phyloP scores from a whole-genome alignment of 2,113 vertebrate genomes.

The Colossoma macropomum region DNA sequence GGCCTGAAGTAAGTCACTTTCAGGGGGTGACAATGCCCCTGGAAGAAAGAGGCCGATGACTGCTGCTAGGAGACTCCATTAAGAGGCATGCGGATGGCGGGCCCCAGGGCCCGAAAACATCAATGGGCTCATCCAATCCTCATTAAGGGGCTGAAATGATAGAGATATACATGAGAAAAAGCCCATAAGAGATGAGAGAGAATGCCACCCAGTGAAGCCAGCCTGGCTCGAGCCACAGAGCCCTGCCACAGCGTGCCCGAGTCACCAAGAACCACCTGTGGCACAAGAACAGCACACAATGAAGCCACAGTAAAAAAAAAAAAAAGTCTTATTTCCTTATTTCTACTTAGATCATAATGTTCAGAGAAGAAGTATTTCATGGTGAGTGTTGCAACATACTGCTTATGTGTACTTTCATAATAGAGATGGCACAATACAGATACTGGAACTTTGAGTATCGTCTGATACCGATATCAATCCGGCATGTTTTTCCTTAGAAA shows the following conservation, averaged over 20 bases:
- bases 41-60: conserved; percentile 80
- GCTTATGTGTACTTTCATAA: neutral
- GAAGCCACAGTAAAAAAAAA: neutral
- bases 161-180: conserved; percentile 79
- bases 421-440: neutral
- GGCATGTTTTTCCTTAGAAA: too few species aligned
- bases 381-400: neutral
- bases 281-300: conserved; percentile 24
- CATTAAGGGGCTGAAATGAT: conserved; percentile 78
- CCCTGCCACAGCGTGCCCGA: conserved; percentile 1
- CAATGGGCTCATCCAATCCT: conserved; percentile 75
- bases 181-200: conserved; percentile 54
- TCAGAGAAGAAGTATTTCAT: conserved; percentile 4
- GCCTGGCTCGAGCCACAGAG: conserved; percentile 36
- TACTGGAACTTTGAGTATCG: too few species aligned
- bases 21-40: conserved; percentile 81
- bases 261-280: conserved; percentile 50
- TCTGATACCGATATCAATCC: too few species aligned
- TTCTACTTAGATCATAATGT: conserved; percentile 10
- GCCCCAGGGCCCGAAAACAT: conserved; percentile 73
- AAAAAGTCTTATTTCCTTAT: conserved; percentile 28
- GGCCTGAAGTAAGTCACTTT: conserved; percentile 81
- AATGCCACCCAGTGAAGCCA: conserved; percentile 55
- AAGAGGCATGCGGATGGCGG: conserved; percentile 77
- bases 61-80: conserved; percentile 82